Conservation (phyloP, 2,113 vertebrate species). For the Sula dactylatra region DNA sequence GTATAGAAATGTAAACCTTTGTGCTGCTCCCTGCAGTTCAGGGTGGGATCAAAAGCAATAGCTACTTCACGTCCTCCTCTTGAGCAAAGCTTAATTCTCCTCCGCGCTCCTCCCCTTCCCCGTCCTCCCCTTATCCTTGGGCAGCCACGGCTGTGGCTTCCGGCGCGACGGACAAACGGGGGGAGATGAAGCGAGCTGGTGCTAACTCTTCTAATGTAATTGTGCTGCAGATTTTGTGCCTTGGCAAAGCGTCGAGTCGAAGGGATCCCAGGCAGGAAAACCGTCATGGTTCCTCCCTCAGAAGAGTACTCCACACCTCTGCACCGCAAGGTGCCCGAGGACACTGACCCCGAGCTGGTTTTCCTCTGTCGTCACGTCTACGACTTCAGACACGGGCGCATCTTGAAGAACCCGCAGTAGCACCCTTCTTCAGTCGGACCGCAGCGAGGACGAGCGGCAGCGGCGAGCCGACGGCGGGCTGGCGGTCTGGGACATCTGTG, state of each 20-base stretch:
- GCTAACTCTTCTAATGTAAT: neutral
- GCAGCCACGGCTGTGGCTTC: neutral
- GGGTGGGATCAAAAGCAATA: neutral
- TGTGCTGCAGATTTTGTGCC: constrained; percentile 92
- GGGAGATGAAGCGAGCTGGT: neutral
- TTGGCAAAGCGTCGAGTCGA: constrained; percentile 94
- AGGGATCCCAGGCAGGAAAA: constrained; percentile 84
- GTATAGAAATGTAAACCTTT: fast-evolving
- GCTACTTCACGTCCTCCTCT: neutral
- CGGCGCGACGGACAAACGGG: neutral
- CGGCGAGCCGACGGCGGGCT: neutral
- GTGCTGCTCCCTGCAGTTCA: neutral
- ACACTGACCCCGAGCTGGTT: constrained; percentile 94
- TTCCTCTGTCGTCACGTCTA: constrained; percentile 98
- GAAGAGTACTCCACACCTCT: constrained; percentile 87
- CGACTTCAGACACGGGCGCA: constrained; percentile 95
- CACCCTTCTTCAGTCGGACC: neutral
- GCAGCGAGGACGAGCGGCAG: neutral
- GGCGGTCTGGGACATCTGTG: neutral
- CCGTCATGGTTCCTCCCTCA: constrained; percentile 88
- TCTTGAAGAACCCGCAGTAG: constrained; percentile 98
- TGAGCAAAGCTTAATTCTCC: neutral
- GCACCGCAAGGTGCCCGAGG: constrained; percentile 92
- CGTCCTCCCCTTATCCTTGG: neutral
- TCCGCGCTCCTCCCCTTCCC: neutral